Conservation (phyloP, 2,888 invertebrate species). For the Euzophera pinguis region DNA sequence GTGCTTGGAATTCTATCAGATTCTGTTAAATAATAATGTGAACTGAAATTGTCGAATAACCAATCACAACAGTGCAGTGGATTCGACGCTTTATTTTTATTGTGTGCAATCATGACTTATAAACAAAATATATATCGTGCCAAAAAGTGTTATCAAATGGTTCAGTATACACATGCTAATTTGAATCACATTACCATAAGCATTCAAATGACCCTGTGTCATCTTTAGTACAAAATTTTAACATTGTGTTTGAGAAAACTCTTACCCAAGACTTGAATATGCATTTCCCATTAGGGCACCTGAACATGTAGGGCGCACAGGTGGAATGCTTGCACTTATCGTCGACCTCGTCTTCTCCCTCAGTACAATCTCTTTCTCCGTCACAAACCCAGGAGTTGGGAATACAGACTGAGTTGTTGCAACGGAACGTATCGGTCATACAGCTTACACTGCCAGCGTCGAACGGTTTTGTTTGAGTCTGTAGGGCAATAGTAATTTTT, state of each 20-base stretch:
- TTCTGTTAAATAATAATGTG: too few species aligned
- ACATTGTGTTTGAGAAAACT: constrained; percentile 4
- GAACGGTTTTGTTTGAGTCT: constrained; percentile 34
- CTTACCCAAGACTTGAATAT: constrained; percentile 79
- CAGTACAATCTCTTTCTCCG: constrained; percentile 87
- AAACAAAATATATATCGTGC: too few species aligned
- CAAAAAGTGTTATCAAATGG: too few species aligned
- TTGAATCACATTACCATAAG: too few species aligned
- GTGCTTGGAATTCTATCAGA: too few species aligned
- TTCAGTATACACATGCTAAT: too few species aligned
- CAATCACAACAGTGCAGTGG: too few species aligned
- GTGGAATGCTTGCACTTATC: constrained; percentile 81
- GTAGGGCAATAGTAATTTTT: neutral
- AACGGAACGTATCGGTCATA: constrained; percentile 49
- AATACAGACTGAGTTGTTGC: constrained; percentile 81
- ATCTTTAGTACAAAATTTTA: too few species aligned
- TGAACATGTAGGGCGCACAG: constrained; percentile 87
- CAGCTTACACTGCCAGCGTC: constrained; percentile 48
- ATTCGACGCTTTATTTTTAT: too few species aligned
- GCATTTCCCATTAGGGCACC: constrained; percentile 81
- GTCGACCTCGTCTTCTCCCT: constrained; percentile 85
- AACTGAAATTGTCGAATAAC: too few species aligned
- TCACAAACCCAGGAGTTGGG: constrained; percentile 90
- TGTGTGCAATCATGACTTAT: too few species aligned
- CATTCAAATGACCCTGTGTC: too few species aligned